phyloP scores from a whole-genome alignment of 2,113 vertebrate genomes.

The Pseudopodoces humilis region DNA sequence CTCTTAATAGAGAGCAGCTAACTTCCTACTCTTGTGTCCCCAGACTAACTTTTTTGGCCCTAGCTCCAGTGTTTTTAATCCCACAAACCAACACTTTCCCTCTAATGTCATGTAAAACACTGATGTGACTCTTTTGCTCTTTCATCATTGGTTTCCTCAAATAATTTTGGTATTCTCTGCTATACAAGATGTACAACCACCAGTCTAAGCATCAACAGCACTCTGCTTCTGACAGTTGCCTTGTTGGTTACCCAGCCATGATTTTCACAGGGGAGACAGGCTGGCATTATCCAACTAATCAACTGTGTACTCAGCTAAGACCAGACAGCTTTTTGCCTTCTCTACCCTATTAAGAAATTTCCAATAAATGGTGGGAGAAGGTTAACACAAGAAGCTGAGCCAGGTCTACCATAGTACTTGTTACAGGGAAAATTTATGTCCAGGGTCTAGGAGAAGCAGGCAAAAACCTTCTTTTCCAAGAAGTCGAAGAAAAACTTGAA shows the following conservation, averaged over 20 bases:
- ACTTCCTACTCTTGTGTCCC: neutral
- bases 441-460: neutral
- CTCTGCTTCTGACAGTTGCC: neutral
- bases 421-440: neutral
- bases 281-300: rapidly evolving
- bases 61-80: neutral
- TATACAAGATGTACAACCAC: neutral
- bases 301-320: neutral
- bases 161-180: neutral
- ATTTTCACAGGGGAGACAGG: neutral
- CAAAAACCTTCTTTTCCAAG: neutral
- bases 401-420: rapidly evolving
- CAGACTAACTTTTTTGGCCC: neutral
- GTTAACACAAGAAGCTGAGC: neutral
- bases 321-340: neutral
- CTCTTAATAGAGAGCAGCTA: neutral
- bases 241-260: neutral
- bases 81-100: neutral
- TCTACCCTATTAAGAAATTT: neutral
- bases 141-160: neutral
- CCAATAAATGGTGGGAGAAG: neutral
- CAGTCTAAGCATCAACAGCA: neutral
- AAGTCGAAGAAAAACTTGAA: neutral
- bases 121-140: neutral
- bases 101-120: neutral